A percentile compares a stretch with the other conserved stretches of the same genome.
Evolutionary conservation across 2,113 vertebrate genomes (phyloP).

Genomic region (Anthoscopus minutus): DNA sequence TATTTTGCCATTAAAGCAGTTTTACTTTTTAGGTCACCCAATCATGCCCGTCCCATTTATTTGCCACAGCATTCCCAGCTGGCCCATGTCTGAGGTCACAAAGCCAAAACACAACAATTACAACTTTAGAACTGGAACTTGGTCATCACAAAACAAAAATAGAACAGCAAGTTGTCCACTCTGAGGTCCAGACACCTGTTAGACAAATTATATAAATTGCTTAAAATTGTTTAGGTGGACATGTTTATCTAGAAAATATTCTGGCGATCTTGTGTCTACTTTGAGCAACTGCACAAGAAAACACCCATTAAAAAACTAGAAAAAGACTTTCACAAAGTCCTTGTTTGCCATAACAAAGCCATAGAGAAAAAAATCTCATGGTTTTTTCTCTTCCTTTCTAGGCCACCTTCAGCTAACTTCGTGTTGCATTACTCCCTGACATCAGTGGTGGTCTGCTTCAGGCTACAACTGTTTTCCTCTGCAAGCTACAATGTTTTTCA

Average conservation of each 20-base stretch:
- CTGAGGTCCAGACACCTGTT: background rate
- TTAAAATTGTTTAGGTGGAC: background rate
- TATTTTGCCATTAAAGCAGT: too few species aligned
- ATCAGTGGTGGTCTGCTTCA: background rate
- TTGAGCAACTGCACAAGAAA: background rate
- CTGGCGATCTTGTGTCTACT: background rate
- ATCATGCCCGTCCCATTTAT: too few species aligned
- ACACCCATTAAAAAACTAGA: background rate
- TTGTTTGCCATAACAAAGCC: background rate
- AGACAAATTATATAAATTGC: background rate
- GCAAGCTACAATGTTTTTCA: background rate
- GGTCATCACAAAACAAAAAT: background rate
- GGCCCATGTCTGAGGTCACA: too few species aligned
- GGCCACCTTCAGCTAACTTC: slow-evolving; percentile 27
- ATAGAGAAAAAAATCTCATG: background rate
- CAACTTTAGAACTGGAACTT: background rate
- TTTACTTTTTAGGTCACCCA: too few species aligned
- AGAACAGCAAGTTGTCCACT: background rate
- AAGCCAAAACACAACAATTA: too few species aligned
- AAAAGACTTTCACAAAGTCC: background rate
- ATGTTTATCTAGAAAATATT: background rate
- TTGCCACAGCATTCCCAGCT: too few species aligned
- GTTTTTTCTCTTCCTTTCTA: background rate
- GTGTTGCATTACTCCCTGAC: background rate
- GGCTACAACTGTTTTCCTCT: background rate